These are phyloP conservation scores for Malurus elegans DNA, from an alignment of 2,113 vertebrate genomes.

Conservation along the genomic window DNA sequence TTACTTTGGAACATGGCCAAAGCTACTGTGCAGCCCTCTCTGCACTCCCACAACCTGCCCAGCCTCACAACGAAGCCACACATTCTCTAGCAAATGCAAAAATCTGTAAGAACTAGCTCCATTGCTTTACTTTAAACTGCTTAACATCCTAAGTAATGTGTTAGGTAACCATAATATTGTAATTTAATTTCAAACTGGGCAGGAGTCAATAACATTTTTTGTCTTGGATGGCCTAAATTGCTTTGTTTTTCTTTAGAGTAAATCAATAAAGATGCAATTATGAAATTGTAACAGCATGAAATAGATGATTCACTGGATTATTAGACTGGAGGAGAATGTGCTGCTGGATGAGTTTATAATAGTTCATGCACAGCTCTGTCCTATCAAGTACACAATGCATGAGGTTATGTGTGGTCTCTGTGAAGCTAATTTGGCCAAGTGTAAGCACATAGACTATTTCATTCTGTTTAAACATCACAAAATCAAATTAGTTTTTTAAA, in stretches of 20 bases:
- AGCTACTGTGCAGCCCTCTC: neutral
- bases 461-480: neutral
- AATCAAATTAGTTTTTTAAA: neutral
- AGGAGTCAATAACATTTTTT: neutral
- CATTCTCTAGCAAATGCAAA: neutral
- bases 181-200: neutral
- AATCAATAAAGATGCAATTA: neutral
- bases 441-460: neutral
- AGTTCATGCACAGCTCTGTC: neutral
- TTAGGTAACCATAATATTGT: neutral
- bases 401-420: neutral
- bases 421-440: neutral
- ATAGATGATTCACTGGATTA: neutral
- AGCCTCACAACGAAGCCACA: accelerated
- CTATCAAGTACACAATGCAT: neutral
- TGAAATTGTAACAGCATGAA: neutral
- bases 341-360: neutral
- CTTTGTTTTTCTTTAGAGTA: neutral
- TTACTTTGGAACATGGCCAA: neutral
- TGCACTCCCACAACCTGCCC: neutral
- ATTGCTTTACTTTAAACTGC: neutral
- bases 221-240: neutral
- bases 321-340: neutral
- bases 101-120: accelerated
- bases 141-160: neutral